These are phyloP conservation scores for Papilio polytes DNA, from an alignment of 1,140 invertebrate species.

Conservation along the genomic window DNA sequence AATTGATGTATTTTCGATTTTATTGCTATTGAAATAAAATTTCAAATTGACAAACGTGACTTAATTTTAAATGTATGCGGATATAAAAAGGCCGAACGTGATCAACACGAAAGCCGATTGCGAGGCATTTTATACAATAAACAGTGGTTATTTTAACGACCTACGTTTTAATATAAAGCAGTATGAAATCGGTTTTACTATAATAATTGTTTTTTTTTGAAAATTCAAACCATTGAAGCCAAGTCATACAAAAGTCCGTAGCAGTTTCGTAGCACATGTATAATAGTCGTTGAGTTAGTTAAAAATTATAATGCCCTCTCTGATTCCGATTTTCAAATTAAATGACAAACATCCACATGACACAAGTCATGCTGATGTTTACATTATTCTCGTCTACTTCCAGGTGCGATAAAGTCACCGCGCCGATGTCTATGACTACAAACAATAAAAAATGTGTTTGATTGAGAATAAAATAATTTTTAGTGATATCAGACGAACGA, in stretches of 20 bases:
- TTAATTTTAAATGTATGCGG: conserved; percentile 14
- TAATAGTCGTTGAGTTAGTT: background rate
- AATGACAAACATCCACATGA: conserved; percentile 56
- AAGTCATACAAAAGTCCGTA: background rate
- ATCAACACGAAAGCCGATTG: conserved; percentile 8
- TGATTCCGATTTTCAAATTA: conserved; percentile 63
- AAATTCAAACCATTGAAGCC: background rate
- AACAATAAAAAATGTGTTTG: conserved; percentile 80
- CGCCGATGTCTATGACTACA: conserved; percentile 64
- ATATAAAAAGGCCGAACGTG: conserved; percentile 34
- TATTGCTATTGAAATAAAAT: conserved; percentile 7
- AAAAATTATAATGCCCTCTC: conserved; percentile 61
- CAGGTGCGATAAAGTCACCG: conserved; percentile 59
- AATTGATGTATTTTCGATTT: background rate
- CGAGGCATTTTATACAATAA: background rate
- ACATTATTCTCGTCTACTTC: conserved; percentile 54
- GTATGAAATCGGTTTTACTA: background rate
- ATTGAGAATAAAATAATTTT: conserved; percentile 64
- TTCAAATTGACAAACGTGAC: conserved; percentile 24
- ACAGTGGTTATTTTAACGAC: background rate
- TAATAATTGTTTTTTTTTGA: background rate
- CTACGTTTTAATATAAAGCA: background rate
- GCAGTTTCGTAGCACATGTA: conserved; percentile 30
- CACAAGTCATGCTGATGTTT: conserved; percentile 51
- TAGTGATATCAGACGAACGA: conserved; percentile 74